Evolutionary conservation across 2,113 vertebrate genomes (phyloP).

Genomic region (Sprattus sprattus): DNA sequence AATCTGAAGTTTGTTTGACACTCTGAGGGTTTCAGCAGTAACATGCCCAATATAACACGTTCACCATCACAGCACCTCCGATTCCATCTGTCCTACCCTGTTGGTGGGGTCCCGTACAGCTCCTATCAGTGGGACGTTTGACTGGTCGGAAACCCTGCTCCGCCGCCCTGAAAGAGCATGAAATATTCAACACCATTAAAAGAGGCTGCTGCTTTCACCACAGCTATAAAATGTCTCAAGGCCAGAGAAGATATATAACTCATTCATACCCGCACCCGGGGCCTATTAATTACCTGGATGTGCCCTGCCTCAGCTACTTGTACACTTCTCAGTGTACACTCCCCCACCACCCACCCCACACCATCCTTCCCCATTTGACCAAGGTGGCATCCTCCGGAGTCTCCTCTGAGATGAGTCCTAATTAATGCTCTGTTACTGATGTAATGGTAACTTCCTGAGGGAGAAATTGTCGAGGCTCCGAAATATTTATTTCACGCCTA

Average conservation of each 20-base stretch:
- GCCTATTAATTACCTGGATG: constrained; percentile 66
- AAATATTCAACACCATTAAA: constrained; percentile 44
- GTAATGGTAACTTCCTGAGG: constrained; percentile 85
- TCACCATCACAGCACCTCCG: too few relatives aligned
- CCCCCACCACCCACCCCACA: neutral
- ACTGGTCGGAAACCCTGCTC: neutral
- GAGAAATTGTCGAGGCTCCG: constrained; percentile 68
- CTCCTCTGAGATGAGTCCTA: constrained; percentile 83
- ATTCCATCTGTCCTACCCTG: neutral
- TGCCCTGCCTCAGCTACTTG: constrained; percentile 60
- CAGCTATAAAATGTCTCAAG: constrained; percentile 63
- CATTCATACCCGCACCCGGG: constrained; percentile 56
- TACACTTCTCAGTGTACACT: constrained; percentile 68
- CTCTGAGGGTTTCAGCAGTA: too few relatives aligned
- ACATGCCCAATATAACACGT: too few relatives aligned
- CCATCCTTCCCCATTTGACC: constrained; percentile 56
- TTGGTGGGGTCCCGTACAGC: neutral
- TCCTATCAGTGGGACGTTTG: neutral
- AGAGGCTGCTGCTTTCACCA: constrained; percentile 21
- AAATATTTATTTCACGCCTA: constrained; percentile 88
- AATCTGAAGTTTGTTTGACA: too few relatives aligned
- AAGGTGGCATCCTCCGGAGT: constrained; percentile 70
- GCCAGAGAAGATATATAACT: constrained; percentile 63
- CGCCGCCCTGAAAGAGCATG: constrained; percentile 34
- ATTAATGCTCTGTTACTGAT: constrained; percentile 97